Conservation (phyloP, 2,797 vertebrate species). For the Macropus fuliginosus region DNA sequence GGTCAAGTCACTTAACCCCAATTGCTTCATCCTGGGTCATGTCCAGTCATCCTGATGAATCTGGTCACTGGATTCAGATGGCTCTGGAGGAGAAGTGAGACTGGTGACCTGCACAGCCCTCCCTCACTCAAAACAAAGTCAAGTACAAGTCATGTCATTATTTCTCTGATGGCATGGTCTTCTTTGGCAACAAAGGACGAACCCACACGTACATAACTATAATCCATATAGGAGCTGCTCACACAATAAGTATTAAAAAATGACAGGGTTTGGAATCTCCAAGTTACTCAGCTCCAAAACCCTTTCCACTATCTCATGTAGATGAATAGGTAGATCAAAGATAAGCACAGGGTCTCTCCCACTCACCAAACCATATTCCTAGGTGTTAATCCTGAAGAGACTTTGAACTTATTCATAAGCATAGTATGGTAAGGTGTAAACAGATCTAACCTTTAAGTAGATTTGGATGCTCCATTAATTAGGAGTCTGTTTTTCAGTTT, state of each 20-base stretch:
- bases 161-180: too few species aligned
- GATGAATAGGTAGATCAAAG: neutral
- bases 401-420: neutral
- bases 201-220: neutral
- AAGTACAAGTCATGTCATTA: too few species aligned
- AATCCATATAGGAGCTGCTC: neutral
- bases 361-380: neutral
- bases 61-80: too few species aligned
- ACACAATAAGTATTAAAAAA: neutral
- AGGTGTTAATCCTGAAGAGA: neutral
- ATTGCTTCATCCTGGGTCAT: too few species aligned
- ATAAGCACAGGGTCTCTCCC: neutral
- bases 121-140: too few species aligned
- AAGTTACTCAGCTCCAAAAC: neutral
- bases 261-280: neutral
- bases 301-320: neutral
- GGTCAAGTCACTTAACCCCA: too few species aligned
- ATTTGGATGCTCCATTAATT: neutral
- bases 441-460: slow-evolving; percentile 17
- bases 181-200: too few species aligned
- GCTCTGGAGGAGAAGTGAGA: too few species aligned
- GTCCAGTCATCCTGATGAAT: too few species aligned
- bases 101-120: too few species aligned
- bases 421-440: neutral
- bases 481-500: neutral